These are phyloP conservation scores for Umimayanthus chanpuru DNA, from an alignment of 92 coral and sea anemone genomes.

Conservation along the genomic window DNA sequence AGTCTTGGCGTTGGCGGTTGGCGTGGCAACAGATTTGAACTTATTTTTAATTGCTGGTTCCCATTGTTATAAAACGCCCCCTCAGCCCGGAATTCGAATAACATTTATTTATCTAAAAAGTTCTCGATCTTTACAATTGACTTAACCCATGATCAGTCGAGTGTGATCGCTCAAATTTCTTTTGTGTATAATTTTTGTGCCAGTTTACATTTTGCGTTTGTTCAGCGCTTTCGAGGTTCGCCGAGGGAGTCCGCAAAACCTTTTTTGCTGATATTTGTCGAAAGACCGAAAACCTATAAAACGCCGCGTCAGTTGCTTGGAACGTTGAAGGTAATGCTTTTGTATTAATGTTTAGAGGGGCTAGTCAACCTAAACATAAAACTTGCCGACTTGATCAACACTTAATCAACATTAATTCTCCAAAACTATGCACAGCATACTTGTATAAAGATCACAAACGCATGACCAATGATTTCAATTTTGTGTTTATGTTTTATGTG, in stretches of 20 bases:
- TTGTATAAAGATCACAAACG: not conserved
- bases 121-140: not conserved
- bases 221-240: not conserved
- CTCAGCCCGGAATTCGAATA: slow-evolving; percentile 4
- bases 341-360: not conserved
- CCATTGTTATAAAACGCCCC: slow-evolving; percentile 13
- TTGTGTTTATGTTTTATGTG: not conserved
- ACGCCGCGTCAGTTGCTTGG: not conserved
- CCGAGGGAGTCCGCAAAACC: not conserved
- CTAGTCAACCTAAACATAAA: too few relatives aligned
- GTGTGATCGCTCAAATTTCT: not conserved
- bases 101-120: not conserved
- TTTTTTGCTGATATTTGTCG: not conserved
- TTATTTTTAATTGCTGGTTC: not conserved
- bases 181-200: not conserved
- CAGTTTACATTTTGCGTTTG: not conserved
- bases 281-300: not conserved
- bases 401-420: too few relatives aligned
- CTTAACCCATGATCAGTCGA: not conserved
- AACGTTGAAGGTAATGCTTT: not conserved
- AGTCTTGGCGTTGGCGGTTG: not conserved
- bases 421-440: not conserved
- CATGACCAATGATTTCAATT: not conserved
- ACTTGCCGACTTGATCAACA: too few relatives aligned
- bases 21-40: not conserved